A percentile compares a stretch with the other conserved stretches of the same genome.
Conservation (phyloP, 2,888 invertebrate genomes). For the Capitulum mitella region DNA sequence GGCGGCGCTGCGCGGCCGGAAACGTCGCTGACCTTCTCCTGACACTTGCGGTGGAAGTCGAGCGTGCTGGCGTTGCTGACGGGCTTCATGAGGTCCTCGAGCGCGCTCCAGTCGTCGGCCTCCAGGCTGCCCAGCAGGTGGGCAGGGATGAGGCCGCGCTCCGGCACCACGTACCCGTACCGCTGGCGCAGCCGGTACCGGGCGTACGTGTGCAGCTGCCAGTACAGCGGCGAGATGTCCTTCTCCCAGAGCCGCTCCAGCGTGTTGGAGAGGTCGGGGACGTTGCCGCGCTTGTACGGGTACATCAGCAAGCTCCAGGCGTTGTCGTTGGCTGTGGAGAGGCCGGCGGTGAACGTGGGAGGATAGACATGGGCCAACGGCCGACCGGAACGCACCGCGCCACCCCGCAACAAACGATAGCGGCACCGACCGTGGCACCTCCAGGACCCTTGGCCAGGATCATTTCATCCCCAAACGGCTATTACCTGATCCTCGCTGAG, state of each 20-base stretch:
- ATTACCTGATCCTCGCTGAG: no score
- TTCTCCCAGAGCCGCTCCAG: constrained; percentile 40
- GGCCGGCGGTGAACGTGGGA: no score
- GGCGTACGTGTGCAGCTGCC: constrained; percentile 75
- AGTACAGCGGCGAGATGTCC: constrained; percentile 64
- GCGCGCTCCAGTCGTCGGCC: constrained; percentile 62
- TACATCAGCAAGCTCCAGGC: not conserved
- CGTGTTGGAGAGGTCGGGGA: not conserved
- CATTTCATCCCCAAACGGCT: no score
- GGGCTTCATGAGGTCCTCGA: not conserved
- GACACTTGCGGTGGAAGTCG: not conserved
- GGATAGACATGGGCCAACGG: no score
- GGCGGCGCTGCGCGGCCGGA: no score
- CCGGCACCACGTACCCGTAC: constrained; percentile 65
- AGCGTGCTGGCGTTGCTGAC: not conserved
- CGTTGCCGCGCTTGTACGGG: not conserved
- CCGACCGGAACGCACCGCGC: no score
- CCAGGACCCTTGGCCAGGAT: no score
- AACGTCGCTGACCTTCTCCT: not conserved
- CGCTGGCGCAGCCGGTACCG: constrained; percentile 52
- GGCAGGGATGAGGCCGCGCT: constrained; percentile 65
- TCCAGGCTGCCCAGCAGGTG: constrained; percentile 60
- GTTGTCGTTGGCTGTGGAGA: not conserved
- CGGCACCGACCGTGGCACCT: no score
- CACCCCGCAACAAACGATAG: no score